Base-by-base conservation (phyloP, 2,113 vertebrate genomes). In the Hystrix cristata region DNA sequence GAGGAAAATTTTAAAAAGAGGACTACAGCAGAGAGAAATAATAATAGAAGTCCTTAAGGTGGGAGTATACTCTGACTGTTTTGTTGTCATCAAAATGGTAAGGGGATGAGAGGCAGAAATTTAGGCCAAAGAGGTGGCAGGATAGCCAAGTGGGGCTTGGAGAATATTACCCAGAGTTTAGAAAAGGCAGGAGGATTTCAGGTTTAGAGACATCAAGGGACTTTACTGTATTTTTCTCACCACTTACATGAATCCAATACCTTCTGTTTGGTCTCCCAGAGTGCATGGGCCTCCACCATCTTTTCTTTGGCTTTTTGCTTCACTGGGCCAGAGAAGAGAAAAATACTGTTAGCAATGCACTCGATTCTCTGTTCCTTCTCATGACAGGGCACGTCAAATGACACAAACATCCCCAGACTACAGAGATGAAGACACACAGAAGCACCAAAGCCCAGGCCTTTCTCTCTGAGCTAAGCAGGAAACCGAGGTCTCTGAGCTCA, bases 241-340 rank as follows among this genome's bases (percentile, higher is more conserved):
- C 38, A 67, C 80, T 92, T 92, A 67, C 23, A 38, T 55, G 95
- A 80, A 81, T 81, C 84, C 85, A 92, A 60, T 92, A 94, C 48
- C 59, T 94, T 95, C 43, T 48, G 38, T 84, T 81, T 96, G 43
- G n/a, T 74, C 21, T 87, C 55, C 38, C 69, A 91, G 55, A 60
- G 27, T 51, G 38, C 55, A 57, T 10, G 5, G 9, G 6, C 27
- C 57, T 92, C 31, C 94, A 46, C 71, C 55, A 84, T 21, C 57
- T 89, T 34, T 0, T 69, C 53, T 23, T 51, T 87, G 81, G 18
- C 60, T 82, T 86, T 90, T 60, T 87, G 79, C 62, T 74, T 92
- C 51, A 53, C 62, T 92, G 34, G 34, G 51, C 13, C 23, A 92
- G 16, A 92, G 57, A 80, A 78, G 29, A 74, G 51, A 65, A 69